Evolutionary conservation across 2,797 vertebrate species (phyloP).

Genomic region (Microctenopoma steveboyesi): DNA sequence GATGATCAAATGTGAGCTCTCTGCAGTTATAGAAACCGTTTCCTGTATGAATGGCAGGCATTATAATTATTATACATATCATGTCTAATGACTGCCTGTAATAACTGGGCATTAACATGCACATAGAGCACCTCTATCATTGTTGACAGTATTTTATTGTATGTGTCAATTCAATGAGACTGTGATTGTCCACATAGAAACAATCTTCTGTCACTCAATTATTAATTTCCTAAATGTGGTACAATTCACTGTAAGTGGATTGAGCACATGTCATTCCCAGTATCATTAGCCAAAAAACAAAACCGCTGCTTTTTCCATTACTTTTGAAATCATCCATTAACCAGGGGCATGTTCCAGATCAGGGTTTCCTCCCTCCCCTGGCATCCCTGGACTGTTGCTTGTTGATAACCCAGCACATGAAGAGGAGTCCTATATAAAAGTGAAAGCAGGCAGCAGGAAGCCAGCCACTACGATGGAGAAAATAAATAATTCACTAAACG

Average conservation of each 20-base stretch:
- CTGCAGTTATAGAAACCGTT: constrained; percentile 29
- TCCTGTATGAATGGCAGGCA: constrained; percentile 3
- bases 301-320: constrained; percentile 46
- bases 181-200: constrained; percentile 27
- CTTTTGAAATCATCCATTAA: constrained; percentile 52
- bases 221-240: constrained; percentile 46
- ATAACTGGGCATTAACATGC: constrained; percentile 52
- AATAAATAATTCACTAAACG: constrained; percentile 71
- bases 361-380: constrained; percentile 20
- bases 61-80: constrained; percentile 42
- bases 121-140: constrained; percentile 42
- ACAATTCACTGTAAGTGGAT: constrained; percentile 31
- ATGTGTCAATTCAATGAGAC: constrained; percentile 10
- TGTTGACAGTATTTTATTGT: not conserved
- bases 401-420: constrained; percentile 35
- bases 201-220: constrained; percentile 20
- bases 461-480: constrained; percentile 55
- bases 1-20: not conserved
- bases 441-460: constrained; percentile 53
- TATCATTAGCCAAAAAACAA: constrained; percentile 46
- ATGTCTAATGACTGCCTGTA: constrained; percentile 59
- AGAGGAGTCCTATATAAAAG: constrained; percentile 47
- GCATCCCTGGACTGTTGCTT: constrained; percentile 17
- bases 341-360: constrained; percentile 17
- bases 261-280: constrained; percentile 44